phyloP scores from a whole-genome alignment of 2,888 invertebrate species.

The Incurvaria masculella region DNA sequence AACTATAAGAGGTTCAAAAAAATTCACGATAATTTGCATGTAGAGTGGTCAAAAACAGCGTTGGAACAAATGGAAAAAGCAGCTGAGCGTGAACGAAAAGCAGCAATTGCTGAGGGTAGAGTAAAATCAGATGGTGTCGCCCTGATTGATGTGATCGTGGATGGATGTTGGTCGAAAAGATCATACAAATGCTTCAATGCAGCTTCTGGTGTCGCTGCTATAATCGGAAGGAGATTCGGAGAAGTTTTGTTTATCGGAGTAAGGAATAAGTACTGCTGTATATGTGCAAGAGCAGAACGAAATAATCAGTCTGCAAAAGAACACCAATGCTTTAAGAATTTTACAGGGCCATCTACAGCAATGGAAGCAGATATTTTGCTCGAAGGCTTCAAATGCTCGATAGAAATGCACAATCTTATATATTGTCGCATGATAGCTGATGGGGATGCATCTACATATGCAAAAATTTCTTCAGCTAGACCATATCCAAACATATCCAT shows the following conservation, averaged over 20 bases:
- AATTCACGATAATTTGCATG: neutral
- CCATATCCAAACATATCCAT: constrained; percentile 4
- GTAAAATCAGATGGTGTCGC: neutral
- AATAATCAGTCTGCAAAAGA: constrained; percentile 1
- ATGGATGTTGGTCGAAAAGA: neutral
- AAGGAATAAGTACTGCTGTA: constrained; percentile 22
- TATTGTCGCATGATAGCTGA: constrained; percentile 6
- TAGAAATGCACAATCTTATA: constrained; percentile 4
- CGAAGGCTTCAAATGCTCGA: constrained; percentile 4
- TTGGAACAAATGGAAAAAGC: constrained; percentile 5
- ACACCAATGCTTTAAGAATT: constrained; percentile 1
- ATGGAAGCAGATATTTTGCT: constrained; percentile 7
- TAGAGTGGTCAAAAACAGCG: constrained; percentile 1
- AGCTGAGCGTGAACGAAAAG: constrained; percentile 4
- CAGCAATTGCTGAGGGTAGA: constrained; percentile 7
- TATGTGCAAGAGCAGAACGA: constrained; percentile 16
- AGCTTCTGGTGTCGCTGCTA: constrained; percentile 6
- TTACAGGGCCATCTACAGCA: constrained; percentile 2
- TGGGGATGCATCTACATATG: constrained; percentile 6
- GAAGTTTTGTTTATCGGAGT: constrained; percentile 22
- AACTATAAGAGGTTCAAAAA: too few relatives aligned
- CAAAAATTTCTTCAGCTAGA: constrained; percentile 1
- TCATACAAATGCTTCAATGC: constrained; percentile 4
- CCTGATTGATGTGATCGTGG: neutral
- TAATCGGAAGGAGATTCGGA: constrained; percentile 9